These are phyloP conservation scores for Mormyrus proboscirostris DNA, from an alignment of 2,797 vertebrate species.

Conservation along the genomic window DNA sequence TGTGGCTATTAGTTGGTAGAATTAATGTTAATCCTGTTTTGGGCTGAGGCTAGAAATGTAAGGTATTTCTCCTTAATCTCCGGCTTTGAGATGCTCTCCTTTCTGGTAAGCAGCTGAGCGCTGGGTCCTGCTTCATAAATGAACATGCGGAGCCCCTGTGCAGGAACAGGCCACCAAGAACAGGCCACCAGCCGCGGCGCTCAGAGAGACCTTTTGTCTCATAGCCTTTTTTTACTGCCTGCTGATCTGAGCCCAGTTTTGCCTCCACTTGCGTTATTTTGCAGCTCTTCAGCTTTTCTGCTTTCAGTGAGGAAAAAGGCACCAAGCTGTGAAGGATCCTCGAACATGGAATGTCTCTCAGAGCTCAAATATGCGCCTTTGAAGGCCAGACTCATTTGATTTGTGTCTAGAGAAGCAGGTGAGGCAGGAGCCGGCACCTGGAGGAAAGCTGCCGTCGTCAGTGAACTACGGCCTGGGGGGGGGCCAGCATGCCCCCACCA, in stretches of 20 bases:
- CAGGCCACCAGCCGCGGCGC: background rate
- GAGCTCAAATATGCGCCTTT: background rate
- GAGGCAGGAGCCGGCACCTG: background rate
- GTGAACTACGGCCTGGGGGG: background rate
- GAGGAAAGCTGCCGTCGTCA: background rate
- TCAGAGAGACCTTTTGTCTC: background rate
- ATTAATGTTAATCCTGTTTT: background rate
- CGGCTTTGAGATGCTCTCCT: background rate
- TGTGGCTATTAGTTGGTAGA: background rate
- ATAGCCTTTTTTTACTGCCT: background rate
- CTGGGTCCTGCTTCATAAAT: background rate
- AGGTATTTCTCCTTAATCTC: background rate
- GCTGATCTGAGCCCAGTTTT: background rate
- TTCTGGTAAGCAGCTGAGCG: background rate
- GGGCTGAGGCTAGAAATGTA: background rate
- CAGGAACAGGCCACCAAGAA: background rate
- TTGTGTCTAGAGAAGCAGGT: background rate
- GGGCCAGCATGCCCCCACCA: background rate
- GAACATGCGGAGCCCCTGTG: background rate
- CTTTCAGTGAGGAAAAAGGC: background rate
- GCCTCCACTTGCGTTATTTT: background rate
- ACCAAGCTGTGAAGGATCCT: background rate
- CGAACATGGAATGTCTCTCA: background rate
- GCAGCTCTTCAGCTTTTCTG: background rate
- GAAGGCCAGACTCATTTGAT: background rate